Base-by-base conservation (phyloP, 2,113 vertebrate genomes). In the Lepisosteus osseus region DNA sequence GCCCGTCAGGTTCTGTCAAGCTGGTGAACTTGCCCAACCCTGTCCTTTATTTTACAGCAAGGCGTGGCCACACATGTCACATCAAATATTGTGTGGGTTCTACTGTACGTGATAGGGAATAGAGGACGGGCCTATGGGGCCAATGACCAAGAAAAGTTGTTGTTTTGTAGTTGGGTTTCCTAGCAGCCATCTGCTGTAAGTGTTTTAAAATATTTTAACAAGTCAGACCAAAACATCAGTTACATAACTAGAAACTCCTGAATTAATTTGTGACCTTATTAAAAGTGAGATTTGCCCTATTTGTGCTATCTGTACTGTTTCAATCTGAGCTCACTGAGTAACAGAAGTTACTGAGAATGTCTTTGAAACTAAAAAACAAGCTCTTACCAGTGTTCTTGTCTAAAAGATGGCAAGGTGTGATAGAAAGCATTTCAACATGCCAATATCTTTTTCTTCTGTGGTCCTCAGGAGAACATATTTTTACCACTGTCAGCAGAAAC, bases 21-120 rank as follows among this genome's bases (percentile, higher is more conserved):
- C 42, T 5, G 54, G 70, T 47, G 42, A 70, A 42, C 70, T 54
- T 71, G 76, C 68, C 47, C 68, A 69, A 68, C 66, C 80, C 65
- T 41, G 29, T 7, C 71, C 51, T 63, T 14, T 71, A 65, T 74
- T 29, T 43, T 42, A 29, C 42, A 45, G 66, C 57, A 47, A 61
- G 73, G 70, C 40, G 73, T 71, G 65, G 55, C 68, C 70, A 70
- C 43, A 67, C 69, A 12, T 64, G 17, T 64, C 17, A 7, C 17
- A 4, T 64, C 62, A 64, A 55, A 0, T 3, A 62, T 66, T 66
- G 72, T 44, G 62, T 45, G 67, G 66, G 65, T 74, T 72, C 54
- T 15, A 29, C 29, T 29, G 29, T 29, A 65, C 69, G 64, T 72
- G 71, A 41, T 55, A 0, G 40, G 17, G 61, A 44, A 40, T 9